These are phyloP conservation scores for Danionella cerebrum DNA, from an alignment of 2,113 vertebrate genomes.

Conservation along the genomic window DNA sequence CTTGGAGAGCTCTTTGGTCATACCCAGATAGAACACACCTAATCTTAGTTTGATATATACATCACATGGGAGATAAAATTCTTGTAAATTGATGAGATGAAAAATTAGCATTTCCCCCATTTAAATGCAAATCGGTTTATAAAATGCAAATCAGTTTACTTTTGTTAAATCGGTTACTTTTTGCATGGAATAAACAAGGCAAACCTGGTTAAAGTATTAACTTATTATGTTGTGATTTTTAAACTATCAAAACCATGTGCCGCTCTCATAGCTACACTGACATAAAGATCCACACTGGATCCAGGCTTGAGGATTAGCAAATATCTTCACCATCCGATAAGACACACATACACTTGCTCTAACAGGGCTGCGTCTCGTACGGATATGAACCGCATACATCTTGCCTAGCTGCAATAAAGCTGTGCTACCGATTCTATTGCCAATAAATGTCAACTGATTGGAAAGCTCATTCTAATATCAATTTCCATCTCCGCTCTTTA, in stretches of 20 bases:
- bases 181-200: slow-evolving; percentile 6
- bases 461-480: slow-evolving; percentile 74
- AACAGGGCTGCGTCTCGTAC: slow-evolving; percentile 50
- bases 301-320: background rate
- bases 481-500: slow-evolving; percentile 70
- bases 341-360: slow-evolving; percentile 14
- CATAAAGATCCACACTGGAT: slow-evolving; percentile 24
- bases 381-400: slow-evolving; percentile 67
- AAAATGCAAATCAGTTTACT: too few species aligned
- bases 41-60: too few species aligned
- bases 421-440: slow-evolving; percentile 63
- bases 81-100: too few species aligned
- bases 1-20: too few species aligned
- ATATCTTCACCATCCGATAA: slow-evolving; percentile 31
- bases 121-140: too few species aligned
- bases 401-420: slow-evolving; percentile 66
- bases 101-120: too few species aligned
- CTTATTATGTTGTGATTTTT: slow-evolving; percentile 10
- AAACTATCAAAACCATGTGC: slow-evolving; percentile 3
- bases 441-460: slow-evolving; percentile 72
- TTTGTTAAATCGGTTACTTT: too few species aligned
- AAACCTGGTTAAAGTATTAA: slow-evolving; percentile 2
- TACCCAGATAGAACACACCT: too few species aligned
- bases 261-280: background rate
- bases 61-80: too few species aligned